Evolutionary conservation across 2,888 invertebrate genomes (phyloP).

Genomic region (Mayetiola destructor): DNA sequence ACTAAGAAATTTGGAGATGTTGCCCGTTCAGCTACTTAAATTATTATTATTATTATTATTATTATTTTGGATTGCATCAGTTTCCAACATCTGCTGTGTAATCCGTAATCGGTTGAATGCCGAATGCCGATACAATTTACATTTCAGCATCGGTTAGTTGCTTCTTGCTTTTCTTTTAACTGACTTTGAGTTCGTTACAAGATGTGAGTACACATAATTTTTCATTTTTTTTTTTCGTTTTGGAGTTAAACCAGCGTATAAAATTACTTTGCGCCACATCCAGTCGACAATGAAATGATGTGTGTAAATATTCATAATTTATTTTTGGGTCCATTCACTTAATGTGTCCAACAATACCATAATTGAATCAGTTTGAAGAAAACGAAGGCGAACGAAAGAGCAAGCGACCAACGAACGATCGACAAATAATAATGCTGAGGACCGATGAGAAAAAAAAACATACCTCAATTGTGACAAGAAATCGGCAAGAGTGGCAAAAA

Average conservation of each 20-base stretch:
- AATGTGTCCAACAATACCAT: constrained; percentile 7
- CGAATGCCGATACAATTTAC: no score
- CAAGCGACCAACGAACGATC: no score
- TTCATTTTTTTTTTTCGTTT: no score
- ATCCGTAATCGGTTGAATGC: not conserved
- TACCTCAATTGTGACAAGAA: not conserved
- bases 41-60: no score
- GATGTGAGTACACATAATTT: no score
- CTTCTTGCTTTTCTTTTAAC: no score
- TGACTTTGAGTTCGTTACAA: no score
- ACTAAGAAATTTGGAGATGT: constrained; percentile 12
- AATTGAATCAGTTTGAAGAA: no score
- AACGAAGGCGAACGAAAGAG: not conserved
- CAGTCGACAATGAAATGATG: not conserved
- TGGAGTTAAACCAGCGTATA: not conserved
- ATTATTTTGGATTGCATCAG: not conserved
- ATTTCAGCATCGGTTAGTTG: no score
- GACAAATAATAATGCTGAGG: not conserved
- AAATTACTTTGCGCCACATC: constrained; percentile 8
- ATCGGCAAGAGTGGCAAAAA: no score
- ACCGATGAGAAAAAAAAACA: not conserved
- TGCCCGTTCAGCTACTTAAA: not conserved
- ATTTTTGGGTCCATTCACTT: constrained; percentile 11
- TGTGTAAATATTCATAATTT: constrained; percentile 11
- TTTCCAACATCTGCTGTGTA: not conserved